These are phyloP conservation scores for Microdon myrmicae DNA, from an alignment of 2,888 invertebrate genomes.

Conservation along the genomic window DNA sequence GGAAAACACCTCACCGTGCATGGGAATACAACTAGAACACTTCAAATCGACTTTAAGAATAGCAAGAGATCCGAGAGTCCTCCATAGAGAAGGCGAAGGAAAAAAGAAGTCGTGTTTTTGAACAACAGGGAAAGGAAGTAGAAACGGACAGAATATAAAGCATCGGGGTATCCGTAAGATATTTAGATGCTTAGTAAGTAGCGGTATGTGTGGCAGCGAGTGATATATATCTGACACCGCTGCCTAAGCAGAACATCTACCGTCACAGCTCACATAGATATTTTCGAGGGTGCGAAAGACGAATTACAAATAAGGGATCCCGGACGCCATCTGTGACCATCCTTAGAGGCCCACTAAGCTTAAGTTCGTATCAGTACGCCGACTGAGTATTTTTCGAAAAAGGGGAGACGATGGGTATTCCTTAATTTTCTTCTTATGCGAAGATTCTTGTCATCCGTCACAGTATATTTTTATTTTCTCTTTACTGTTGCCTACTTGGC, in stretches of 20 bases:
- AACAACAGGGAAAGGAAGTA: slow-evolving; percentile 28
- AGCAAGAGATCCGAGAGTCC: no score
- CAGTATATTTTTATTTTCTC: slow-evolving; percentile 11
- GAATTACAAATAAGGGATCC: slow-evolving; percentile 57
- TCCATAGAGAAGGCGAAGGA: no score
- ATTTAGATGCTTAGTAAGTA: slow-evolving; percentile 45
- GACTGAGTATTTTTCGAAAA: slow-evolving; percentile 9
- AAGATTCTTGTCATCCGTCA: slow-evolving; percentile 2
- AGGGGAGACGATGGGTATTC: slow-evolving; percentile 25
- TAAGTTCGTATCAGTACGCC: slow-evolving; percentile 47
- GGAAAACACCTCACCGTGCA: slow-evolving; percentile 32
- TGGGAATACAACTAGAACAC: slow-evolving; percentile 13
- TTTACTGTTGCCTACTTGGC: slow-evolving; percentile 5
- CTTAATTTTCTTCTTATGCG: slow-evolving; percentile 49
- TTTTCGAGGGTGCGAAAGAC: slow-evolving; percentile 58
- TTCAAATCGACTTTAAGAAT: no score
- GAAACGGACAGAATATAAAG: slow-evolving; percentile 47
- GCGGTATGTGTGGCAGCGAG: slow-evolving; percentile 48
- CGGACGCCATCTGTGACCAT: slow-evolving; percentile 56
- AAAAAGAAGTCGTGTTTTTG: no score
- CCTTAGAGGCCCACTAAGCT: slow-evolving; percentile 53
- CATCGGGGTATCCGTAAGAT: slow-evolving; percentile 44
- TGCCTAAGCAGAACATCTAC: slow-evolving; percentile 40
- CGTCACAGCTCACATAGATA: slow-evolving; percentile 53
- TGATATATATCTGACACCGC: slow-evolving; percentile 41